Base-by-base conservation (phyloP, 64 coral and sea anemone genomes). In the Montipora foliosa region DNA sequence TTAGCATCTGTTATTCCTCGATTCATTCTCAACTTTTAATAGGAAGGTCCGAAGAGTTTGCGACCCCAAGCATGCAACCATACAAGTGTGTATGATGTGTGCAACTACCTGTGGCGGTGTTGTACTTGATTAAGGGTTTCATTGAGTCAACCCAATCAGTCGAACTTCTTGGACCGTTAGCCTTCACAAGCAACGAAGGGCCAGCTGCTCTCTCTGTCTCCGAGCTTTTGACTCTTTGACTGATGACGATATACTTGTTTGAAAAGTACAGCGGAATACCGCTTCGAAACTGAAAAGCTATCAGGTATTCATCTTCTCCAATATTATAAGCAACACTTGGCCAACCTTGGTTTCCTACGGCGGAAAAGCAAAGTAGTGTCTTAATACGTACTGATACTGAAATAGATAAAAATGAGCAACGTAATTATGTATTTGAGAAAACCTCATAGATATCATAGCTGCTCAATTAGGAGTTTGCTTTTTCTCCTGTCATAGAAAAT, bases 341-440 rank as follows among this genome's bases (percentile, higher is more conserved):
- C 96, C 96, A 98, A 5, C 96, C 96, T 98, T 98, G 96, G 1
- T 98, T 90, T 6, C 93, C 96, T 98, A 25, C 10, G 6, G 78
- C 79, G 20, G 1, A 11, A 11, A 51, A 80, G 24, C 37, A 61
- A 19, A 21, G 3, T 12, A 64, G 53, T 6, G 53, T 37, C 6
- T 57, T 6, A 57, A 57, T 57, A 57, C 0, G 6, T 57, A 8
- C 53, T 57, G 53, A 37, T 37, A 37, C 37, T 37, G 37, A 37
- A 37, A 37, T 37, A 37, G 37, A 37, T 37, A 37, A 37, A 37
- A 37, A 37, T 37, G 37, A 37, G 37, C 37, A 37, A 37, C 37
- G 37, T 37, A 37, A 37, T 37, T 37, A 37, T 37, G 37, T 37
- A 37, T 37, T 37, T 37, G 37, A 37, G 37, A 37, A 37, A 37